Evolutionary conservation across 2,888 invertebrate genomes (phyloP).

Genomic region (Phyto melanocephala): DNA sequence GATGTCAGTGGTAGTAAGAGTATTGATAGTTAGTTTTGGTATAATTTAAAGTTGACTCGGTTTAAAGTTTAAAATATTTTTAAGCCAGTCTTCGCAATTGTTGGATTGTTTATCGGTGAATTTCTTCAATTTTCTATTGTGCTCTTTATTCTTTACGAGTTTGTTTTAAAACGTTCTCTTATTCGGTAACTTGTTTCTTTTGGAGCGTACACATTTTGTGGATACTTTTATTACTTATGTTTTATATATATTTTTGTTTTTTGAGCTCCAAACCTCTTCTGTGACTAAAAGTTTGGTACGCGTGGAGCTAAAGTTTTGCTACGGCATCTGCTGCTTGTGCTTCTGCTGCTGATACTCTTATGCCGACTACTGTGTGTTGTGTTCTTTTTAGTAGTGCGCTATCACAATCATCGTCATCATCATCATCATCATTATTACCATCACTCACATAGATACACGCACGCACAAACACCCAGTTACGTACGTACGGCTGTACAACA

Average conservation of each 20-base stretch:
- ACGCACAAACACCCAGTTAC: constrained; percentile 20
- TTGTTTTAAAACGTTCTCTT: constrained; percentile 35
- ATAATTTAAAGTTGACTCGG: constrained; percentile 8
- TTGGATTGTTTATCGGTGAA: constrained; percentile 39
- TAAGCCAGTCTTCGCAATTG: constrained; percentile 45
- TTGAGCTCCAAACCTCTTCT: constrained; percentile 25
- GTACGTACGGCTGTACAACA: constrained; percentile 24
- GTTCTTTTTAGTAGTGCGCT: constrained; percentile 56
- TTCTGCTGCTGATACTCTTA: constrained; percentile 64
- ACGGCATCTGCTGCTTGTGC: constrained; percentile 59
- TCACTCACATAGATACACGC: constrained; percentile 43
- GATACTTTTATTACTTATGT: constrained; percentile 18
- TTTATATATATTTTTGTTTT: constrained; percentile 3
- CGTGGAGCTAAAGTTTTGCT: constrained; percentile 63
- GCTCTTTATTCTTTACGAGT: constrained; percentile 36
- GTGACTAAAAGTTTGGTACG: constrained; percentile 12
- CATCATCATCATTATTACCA: constrained; percentile 24
- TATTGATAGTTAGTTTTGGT: constrained; percentile 16
- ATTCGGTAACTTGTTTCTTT: constrained; percentile 23
- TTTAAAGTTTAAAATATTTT: constrained; percentile 41
- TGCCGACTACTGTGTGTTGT: constrained; percentile 55
- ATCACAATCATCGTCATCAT: constrained; percentile 64
- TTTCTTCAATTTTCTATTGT: constrained; percentile 1
- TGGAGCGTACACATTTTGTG: constrained; percentile 9
- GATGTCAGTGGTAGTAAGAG: background rate